These are phyloP conservation scores for Tor tambroides DNA, from an alignment of 2,113 vertebrate genomes.

Conservation along the genomic window DNA sequence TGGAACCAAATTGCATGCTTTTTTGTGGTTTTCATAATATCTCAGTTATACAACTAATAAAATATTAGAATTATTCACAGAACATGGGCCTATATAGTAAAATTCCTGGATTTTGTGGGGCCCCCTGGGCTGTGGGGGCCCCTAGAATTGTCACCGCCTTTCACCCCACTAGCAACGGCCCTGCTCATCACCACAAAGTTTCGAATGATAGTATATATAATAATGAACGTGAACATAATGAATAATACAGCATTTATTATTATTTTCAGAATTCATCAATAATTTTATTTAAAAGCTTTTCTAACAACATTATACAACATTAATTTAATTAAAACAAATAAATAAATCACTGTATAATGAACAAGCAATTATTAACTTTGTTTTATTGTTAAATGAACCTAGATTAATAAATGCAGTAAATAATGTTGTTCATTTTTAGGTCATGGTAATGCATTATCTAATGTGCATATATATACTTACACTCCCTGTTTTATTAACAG, in stretches of 20 bases:
- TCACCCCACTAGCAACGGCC: no score
- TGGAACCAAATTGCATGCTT: no score
- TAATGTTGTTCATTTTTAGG: conserved; percentile 12
- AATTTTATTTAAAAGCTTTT: neutral
- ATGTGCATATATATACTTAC: neutral
- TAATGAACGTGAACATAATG: neutral
- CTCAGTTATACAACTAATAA: no score
- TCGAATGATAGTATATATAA: neutral
- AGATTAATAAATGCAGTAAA: neutral
- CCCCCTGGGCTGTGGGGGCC: no score
- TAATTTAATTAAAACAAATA: neutral
- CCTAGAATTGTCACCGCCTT: no score
- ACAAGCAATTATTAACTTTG: no score
- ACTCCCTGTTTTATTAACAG: neutral
- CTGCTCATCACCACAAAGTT: neutral
- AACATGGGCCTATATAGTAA: no score
- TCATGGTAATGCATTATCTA: conserved; percentile 9
- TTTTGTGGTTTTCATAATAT: no score
- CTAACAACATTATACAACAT: neutral
- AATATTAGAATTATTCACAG: no score
- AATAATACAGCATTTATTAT: neutral
- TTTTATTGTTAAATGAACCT: neutral
- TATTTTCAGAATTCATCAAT: neutral
- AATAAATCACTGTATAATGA: neutral
- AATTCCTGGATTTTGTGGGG: no score